These are phyloP conservation scores for Carettochelys insculpta DNA, from an alignment of 2,113 vertebrate species.

Conservation along the genomic window DNA sequence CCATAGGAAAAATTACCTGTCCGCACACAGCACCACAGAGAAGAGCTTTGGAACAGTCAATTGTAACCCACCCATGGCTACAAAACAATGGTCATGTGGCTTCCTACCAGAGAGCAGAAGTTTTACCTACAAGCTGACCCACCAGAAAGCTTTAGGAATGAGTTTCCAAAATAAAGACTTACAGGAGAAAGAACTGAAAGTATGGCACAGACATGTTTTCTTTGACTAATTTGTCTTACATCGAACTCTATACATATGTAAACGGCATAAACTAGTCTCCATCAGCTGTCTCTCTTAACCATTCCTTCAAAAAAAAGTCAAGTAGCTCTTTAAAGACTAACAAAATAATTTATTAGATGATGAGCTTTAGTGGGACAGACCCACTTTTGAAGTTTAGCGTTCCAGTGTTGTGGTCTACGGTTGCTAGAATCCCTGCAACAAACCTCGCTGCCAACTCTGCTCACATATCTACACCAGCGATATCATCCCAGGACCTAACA, in stretches of 20 bases:
- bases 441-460: no score
- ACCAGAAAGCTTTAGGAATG: not conserved
- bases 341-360: no score
- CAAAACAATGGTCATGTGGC: fast-evolving
- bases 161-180: not conserved
- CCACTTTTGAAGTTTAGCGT: no score
- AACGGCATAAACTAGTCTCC: no score
- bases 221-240: not conserved
- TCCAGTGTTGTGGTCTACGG: no score
- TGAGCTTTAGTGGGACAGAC: no score
- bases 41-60: not conserved
- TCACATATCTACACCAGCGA: no score
- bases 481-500: no score
- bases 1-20: not conserved
- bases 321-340: no score
- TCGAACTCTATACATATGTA: not conserved
- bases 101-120: not conserved
- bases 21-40: not conserved
- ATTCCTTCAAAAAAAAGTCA: no score
- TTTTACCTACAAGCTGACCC: not conserved
- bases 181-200: not conserved
- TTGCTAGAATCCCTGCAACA: no score
- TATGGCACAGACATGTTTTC: not conserved
- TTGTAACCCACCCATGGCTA: not conserved
- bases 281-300: not conserved